These are phyloP conservation scores for Diaphora mendica DNA, from an alignment of 2,888 invertebrate genomes.

Conservation along the genomic window DNA sequence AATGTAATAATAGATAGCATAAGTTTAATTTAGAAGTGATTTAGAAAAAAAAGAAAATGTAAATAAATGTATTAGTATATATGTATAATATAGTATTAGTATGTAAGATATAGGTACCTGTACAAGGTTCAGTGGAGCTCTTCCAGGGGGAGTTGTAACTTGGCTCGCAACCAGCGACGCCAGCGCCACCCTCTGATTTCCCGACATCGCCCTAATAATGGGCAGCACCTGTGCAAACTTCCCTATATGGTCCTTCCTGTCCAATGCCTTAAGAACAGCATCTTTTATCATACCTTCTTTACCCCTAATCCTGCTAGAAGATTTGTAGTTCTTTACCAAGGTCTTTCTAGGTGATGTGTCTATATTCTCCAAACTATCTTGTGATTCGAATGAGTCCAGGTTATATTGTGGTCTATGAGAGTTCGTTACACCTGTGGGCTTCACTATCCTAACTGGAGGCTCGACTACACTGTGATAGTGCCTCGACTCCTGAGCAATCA, in stretches of 20 bases:
- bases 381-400: constrained; percentile 76
- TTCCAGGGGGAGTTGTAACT: constrained; percentile 84
- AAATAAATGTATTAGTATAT: background rate
- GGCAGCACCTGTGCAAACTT: constrained; percentile 88
- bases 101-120: constrained; percentile 74
- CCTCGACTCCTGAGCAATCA: constrained; percentile 81
- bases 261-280: constrained; percentile 86
- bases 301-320: constrained; percentile 62
- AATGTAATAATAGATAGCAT: background rate
- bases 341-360: constrained; percentile 62
- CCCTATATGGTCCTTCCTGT: constrained; percentile 86
- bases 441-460: constrained; percentile 70
- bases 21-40: background rate
- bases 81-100: background rate
- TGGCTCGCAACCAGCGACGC: constrained; percentile 88
- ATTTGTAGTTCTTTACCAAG: constrained; percentile 68
- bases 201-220: constrained; percentile 88
- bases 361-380: constrained; percentile 59
- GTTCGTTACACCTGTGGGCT: constrained; percentile 75
- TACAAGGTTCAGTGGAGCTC: constrained; percentile 83
- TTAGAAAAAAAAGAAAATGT: background rate
- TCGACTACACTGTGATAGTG: constrained; percentile 75
- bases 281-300: constrained; percentile 83
- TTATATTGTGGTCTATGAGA: constrained; percentile 82
- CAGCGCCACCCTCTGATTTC: constrained; percentile 87